phyloP scores from a whole-genome alignment of 2,888 invertebrate species.

The Drosophila subsilvestris region DNA sequence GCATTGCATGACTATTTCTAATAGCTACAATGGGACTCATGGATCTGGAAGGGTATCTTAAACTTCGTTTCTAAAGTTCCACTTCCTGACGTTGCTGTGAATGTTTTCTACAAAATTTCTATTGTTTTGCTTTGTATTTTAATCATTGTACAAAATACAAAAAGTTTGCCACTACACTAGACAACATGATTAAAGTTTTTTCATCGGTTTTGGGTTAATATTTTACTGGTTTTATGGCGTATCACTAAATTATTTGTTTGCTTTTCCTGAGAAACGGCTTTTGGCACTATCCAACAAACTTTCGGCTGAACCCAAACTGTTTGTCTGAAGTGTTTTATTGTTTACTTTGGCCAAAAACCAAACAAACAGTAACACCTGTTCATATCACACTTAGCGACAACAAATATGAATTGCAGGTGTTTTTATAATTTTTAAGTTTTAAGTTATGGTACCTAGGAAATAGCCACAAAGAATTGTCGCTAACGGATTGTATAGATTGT shows the following conservation, averaged over 20 bases:
- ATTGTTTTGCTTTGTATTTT: background rate
- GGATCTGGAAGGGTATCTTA: background rate
- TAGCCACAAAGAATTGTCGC: no score
- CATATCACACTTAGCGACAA: background rate
- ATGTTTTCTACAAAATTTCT: background rate
- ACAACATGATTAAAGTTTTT: background rate
- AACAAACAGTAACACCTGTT: background rate
- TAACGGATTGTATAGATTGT: no score
- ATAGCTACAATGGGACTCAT: background rate
- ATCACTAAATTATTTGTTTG: background rate
- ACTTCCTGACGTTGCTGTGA: no score
- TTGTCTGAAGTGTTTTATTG: background rate
- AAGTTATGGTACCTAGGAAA: no score
- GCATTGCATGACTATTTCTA: background rate
- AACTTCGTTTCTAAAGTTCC: background rate
- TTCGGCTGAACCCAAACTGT: background rate
- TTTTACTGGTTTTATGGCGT: background rate
- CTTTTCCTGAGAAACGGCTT: background rate
- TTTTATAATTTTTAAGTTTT: background rate
- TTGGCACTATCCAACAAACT: background rate
- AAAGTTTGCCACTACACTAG: no score
- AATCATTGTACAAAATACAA: background rate
- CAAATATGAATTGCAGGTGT: background rate
- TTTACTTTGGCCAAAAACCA: background rate
- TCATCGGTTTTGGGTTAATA: background rate